Evolutionary conservation across 2,888 invertebrate genomes (phyloP).

Genomic region (Monopis laevigella): DNA sequence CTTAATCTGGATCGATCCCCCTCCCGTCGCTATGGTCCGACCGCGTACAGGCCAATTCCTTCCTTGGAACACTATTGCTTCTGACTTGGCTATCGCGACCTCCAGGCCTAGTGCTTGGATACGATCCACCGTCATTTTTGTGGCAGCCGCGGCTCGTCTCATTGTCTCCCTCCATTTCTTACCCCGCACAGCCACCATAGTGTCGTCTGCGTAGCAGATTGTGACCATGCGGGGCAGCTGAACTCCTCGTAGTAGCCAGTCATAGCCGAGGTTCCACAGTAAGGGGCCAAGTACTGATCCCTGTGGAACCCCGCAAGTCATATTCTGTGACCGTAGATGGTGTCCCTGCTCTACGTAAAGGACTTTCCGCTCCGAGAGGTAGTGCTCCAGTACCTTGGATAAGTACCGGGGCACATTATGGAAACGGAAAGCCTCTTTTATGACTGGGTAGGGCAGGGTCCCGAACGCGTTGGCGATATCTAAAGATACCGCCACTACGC

Average conservation of each 20-base stretch:
- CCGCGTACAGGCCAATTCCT: not conserved
- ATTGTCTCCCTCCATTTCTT: conserved; percentile 9
- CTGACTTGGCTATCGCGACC: conserved; percentile 1
- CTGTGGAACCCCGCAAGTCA: conserved; percentile 4
- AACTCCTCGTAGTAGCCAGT: conserved; percentile 14
- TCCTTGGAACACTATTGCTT: conserved; percentile 5
- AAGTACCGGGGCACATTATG: no score
- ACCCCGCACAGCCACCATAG: no score
- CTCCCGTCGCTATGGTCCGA: not conserved
- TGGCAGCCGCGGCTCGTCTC: conserved; percentile 4
- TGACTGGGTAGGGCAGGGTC: not conserved
- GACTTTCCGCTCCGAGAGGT: not conserved
- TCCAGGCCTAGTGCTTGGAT: not conserved
- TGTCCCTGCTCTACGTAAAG: not conserved
- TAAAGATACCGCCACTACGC: not conserved
- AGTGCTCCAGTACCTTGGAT: not conserved
- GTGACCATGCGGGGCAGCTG: conserved; percentile 11
- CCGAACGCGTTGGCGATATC: not conserved
- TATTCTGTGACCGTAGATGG: no score
- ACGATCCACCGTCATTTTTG: conserved; percentile 2
- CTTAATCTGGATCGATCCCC: no score
- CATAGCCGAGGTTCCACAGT: no score
- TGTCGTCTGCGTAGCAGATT: conserved; percentile 18
- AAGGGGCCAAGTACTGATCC: conserved; percentile 1
- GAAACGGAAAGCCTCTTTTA: not conserved